Base-by-base conservation (phyloP, 1,140 invertebrate species). In the Chironomus striatipennis region DNA sequence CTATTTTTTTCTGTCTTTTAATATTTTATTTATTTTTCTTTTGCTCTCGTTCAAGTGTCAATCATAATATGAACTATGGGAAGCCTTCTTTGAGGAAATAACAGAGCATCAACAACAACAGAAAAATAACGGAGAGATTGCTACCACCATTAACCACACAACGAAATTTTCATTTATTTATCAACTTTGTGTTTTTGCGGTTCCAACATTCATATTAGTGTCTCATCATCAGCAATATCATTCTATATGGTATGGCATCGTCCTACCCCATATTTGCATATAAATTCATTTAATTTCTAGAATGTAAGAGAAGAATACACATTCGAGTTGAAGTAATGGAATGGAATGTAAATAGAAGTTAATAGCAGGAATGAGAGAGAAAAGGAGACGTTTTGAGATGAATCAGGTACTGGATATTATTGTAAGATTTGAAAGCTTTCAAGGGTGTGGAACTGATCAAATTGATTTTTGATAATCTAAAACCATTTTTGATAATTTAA, bases 141-240 rank as follows among this genome's bases (percentile, higher is more conserved):
- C 15, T 43, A 15, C n/a, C n/a, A 67, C 64, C n/a, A 67, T 67
- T 67, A 70, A 70, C 65, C 65, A 70, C 65, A 70, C 9, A 70
- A 70, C 18, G 18, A 18, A 20, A 70, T 18, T 20, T 70, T 70
- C 65, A 70, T 70, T 70, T 70, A 70, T 70, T 70, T 70, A 70
- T 70, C 65, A 70, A 18, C 18, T 8, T 70, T 70, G 47, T 70
- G 65, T 9, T 70, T 70, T 20, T 18, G 65, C 17, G 18, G 20
- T 9, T 70, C 18, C 18, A 20, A 12, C n/a, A 10, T 57, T n/a
- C 47, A 12, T 57, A 10, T 57, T 57, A 12, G 47, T 57, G 9
- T 57, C 47, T 57, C 47, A 12, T 10, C 10, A 57, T 12, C 47
- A 12, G 47, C 10, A 57, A 57, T 12, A 57, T n/a, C 9, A 57